Evolutionary conservation across 2,888 invertebrate genomes (phyloP).

Genomic region (Cabera pusaria): DNA sequence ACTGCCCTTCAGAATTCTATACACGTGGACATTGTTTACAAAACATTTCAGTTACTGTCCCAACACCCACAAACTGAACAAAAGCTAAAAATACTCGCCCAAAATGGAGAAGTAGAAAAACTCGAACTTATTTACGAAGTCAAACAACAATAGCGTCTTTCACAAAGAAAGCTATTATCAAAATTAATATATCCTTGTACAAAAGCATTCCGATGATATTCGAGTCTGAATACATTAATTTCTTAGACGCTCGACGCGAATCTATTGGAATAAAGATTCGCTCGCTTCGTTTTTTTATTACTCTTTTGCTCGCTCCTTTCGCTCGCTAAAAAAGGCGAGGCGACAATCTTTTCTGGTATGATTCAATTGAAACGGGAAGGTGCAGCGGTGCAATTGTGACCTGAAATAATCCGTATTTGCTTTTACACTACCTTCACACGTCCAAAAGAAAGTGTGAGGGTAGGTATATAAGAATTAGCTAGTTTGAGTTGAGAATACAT

Average conservation of each 20-base stretch:
- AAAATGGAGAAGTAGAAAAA: constrained; percentile 28
- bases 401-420: constrained; percentile 38
- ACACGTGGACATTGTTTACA: constrained; percentile 9
- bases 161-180: constrained; percentile 37
- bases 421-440: no score
- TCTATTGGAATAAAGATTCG: constrained; percentile 22
- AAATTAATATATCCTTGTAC: constrained; percentile 35
- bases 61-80: constrained; percentile 25
- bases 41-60: constrained; percentile 17
- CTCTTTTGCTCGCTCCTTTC: constrained; percentile 31
- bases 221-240: constrained; percentile 37
- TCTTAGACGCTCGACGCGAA: constrained; percentile 25
- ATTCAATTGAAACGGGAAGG: constrained; percentile 49
- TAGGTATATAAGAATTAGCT: no score
- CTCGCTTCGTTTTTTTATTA: constrained; percentile 23
- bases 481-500: no score
- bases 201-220: constrained; percentile 36
- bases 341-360: constrained; percentile 50
- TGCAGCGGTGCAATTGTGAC: constrained; percentile 36
- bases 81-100: constrained; percentile 18
- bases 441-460: no score
- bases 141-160: constrained; percentile 31
- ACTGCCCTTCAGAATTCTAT: no score
- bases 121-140: constrained; percentile 29
- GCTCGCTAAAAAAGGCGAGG: constrained; percentile 27